Conservation (phyloP, 2,797 vertebrate genomes). For the Sus cebifrons region DNA sequence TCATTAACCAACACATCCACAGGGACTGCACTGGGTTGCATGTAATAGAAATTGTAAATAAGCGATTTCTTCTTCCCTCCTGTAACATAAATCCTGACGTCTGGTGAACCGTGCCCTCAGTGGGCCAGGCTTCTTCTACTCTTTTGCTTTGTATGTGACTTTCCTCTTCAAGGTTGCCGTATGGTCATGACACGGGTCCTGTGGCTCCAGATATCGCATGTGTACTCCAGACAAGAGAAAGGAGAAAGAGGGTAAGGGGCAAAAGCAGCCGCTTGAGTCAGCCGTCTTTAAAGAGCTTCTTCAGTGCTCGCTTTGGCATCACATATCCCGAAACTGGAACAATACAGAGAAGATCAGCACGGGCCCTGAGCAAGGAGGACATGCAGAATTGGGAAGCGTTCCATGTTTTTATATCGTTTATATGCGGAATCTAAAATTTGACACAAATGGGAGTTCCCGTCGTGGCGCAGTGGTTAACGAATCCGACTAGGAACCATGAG, state of each 20-base stretch:
- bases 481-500: too few relatives aligned
- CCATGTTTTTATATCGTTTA: too few relatives aligned
- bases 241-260: background rate
- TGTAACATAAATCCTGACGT: background rate
- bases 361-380: too few relatives aligned
- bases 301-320: too few relatives aligned
- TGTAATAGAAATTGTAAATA: background rate
- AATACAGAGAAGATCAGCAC: too few relatives aligned
- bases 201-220: background rate
- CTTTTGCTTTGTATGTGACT: background rate
- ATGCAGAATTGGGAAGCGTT: too few relatives aligned
- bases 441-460: too few relatives aligned
- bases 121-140: background rate
- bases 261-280: background rate
- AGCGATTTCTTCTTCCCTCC: background rate
- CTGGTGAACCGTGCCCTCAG: background rate
- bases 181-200: background rate
- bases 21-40: background rate
- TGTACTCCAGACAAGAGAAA: conserved; percentile 6
- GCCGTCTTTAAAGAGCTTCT: background rate
- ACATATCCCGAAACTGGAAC: too few relatives aligned
- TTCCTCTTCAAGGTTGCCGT: background rate
- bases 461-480: too few relatives aligned
- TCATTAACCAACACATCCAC: background rate
- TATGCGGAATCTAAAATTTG: too few relatives aligned